phyloP scores from a whole-genome alignment of 1,140 invertebrate genomes.

The Dreissena rostriformis region DNA sequence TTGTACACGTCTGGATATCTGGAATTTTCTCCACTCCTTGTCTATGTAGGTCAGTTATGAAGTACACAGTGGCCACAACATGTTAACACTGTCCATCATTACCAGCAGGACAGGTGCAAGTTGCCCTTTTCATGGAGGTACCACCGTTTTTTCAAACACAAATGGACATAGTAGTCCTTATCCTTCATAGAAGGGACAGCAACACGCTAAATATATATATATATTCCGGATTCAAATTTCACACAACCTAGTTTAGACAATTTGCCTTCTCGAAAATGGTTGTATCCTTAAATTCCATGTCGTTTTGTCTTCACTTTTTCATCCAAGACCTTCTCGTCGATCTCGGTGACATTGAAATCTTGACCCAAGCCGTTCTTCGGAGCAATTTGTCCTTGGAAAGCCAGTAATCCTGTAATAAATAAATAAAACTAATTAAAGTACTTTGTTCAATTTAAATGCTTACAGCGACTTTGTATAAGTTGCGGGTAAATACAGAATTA shows the following conservation, averaged over 20 bases:
- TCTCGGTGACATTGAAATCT: conserved; percentile 4
- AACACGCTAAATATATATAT: conserved; percentile 7
- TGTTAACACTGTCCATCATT: conserved; percentile 48
- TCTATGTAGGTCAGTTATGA: conserved; percentile 33
- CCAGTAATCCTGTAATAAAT: conserved; percentile 15
- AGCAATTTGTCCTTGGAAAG: conserved; percentile 27
- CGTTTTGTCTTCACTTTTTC: conserved; percentile 26
- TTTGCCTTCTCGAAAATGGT: conserved; percentile 25
- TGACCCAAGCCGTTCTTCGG: conserved; percentile 16
- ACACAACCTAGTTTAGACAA: neutral
- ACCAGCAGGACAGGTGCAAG: conserved; percentile 47
- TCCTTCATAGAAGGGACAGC: conserved; percentile 33
- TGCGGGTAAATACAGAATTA: no score
- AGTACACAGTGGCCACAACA: conserved; percentile 34
- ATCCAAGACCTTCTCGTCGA: conserved; percentile 31
- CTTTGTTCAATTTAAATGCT: no score
- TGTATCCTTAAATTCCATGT: conserved; percentile 30
- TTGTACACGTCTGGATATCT: conserved; percentile 37
- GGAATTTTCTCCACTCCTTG: conserved; percentile 19
- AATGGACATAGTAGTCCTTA: conserved; percentile 18
- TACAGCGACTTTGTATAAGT: no score
- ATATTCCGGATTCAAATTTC: conserved; percentile 21
- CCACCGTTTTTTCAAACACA: conserved; percentile 44
- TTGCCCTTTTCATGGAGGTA: conserved; percentile 32
- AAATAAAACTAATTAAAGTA: no score